Conservation (phyloP, 2,888 invertebrate genomes). For the Calameuta filiformis region DNA sequence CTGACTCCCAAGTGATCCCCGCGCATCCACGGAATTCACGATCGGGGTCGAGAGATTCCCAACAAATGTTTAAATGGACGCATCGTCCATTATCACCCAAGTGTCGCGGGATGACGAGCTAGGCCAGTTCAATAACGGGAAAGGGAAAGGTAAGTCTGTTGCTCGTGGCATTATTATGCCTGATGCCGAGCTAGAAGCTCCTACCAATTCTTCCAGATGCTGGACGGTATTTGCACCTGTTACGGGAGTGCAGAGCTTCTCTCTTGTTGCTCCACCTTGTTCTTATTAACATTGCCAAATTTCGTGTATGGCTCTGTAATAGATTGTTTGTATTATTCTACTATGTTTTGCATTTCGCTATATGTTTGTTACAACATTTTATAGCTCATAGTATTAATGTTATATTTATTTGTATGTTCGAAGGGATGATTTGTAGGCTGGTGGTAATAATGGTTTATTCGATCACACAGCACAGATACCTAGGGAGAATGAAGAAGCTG, state of each 20-base stretch:
- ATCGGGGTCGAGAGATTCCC: conserved; percentile 56
- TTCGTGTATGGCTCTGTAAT: neutral
- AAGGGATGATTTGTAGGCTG: neutral
- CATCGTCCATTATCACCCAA: conserved; percentile 98
- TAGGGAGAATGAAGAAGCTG: conserved; percentile 70
- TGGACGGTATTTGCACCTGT: conserved; percentile 53
- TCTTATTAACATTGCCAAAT: neutral
- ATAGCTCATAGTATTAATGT: neutral
- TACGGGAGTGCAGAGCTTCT: conserved; percentile 36
- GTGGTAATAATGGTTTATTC: conserved; percentile 2
- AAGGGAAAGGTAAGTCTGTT: conserved; percentile 73
- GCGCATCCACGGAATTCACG: conserved; percentile 57
- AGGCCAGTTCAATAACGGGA: conserved; percentile 87
- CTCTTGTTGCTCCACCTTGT: conserved; percentile 25
- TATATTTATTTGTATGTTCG: neutral
- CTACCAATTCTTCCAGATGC: conserved; percentile 24
- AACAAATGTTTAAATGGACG: conserved; percentile 91
- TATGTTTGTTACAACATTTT: neutral
- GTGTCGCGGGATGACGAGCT: conserved; percentile 97
- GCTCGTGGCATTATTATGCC: conserved; percentile 14
- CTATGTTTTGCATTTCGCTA: neutral
- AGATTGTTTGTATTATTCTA: neutral
- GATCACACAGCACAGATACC: conserved; percentile 69
- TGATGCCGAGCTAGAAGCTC: conserved; percentile 22
- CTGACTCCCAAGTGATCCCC: conserved; percentile 31